These are phyloP conservation scores for Parnassius apollo DNA, from an alignment of 2,888 invertebrate genomes.

Conservation along the genomic window DNA sequence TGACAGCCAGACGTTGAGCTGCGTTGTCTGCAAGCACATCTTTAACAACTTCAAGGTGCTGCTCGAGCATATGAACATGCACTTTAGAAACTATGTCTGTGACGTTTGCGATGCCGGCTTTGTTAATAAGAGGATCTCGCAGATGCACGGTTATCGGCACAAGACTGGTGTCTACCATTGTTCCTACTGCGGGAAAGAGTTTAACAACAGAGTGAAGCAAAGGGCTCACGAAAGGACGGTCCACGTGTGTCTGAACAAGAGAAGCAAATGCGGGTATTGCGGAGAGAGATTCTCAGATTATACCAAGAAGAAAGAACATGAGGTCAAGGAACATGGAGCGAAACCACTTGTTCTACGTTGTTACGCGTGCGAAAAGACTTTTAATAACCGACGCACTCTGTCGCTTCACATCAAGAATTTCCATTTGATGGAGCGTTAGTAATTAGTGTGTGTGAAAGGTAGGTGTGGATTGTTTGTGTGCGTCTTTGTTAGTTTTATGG, in stretches of 20 bases:
- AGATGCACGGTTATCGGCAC: conserved; percentile 50
- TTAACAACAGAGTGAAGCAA: conserved; percentile 61
- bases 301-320: conserved; percentile 60
- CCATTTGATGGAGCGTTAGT: conserved; percentile 47
- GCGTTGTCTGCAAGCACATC: conserved; percentile 43
- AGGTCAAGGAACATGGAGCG: conserved; percentile 57
- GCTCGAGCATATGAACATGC: conserved; percentile 52
- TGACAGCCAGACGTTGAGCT: conserved; percentile 39
- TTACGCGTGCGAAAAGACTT: conserved; percentile 68
- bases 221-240: conserved; percentile 64
- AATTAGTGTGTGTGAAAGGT: background rate
- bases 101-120: conserved; percentile 49
- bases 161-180: conserved; percentile 54
- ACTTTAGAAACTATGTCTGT: conserved; percentile 52
- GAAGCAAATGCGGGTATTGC: conserved; percentile 52
- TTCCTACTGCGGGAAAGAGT: conserved; percentile 62
- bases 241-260: conserved; percentile 46
- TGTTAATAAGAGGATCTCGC: conserved; percentile 44
- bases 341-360: conserved; percentile 63
- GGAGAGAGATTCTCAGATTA: conserved; percentile 60
- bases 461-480: background rate
- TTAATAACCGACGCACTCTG: conserved; percentile 70
- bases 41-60: conserved; percentile 49
- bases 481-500: background rate
- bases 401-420: conserved; percentile 65